A percentile compares a stretch with the other conserved stretches of the same genome.
Evolutionary conservation across 2,797 vertebrate genomes (phyloP).

Genomic region (Enteromius afrohamiltoni): DNA sequence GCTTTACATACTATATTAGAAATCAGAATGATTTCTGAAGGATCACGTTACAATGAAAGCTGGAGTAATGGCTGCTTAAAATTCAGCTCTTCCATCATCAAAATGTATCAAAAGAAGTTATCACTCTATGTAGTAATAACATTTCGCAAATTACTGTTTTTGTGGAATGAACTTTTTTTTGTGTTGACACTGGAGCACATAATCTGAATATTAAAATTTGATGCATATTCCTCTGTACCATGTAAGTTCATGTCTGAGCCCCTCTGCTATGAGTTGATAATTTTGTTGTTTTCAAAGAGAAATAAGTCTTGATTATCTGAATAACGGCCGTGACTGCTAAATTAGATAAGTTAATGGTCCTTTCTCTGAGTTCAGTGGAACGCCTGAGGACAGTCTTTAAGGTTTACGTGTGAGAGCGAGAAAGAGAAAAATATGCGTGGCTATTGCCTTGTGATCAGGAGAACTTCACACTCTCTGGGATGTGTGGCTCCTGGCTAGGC

Average conservation of each 20-base stretch:
- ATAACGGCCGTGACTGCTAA: conserved; percentile 21
- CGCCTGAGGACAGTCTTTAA: conserved; percentile 32
- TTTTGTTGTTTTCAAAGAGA: conserved; percentile 24
- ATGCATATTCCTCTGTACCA: not conserved
- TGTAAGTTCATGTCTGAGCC: not conserved
- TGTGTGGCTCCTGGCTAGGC: conserved; percentile 61
- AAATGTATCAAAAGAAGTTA: not conserved
- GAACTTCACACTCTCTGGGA: conserved; percentile 43
- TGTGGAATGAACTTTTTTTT: not conserved
- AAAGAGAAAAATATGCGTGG: conserved; percentile 44
- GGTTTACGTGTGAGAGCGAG: conserved; percentile 5
- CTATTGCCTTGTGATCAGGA: conserved; percentile 50
- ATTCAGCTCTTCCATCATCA: not conserved
- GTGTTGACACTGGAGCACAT: not conserved
- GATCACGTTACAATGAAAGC: not conserved
- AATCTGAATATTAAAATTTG: conserved; percentile 7
- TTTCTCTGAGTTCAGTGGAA: conserved; percentile 16
- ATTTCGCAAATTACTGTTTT: not conserved
- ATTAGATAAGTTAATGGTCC: conserved; percentile 34
- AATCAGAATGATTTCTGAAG: not conserved
- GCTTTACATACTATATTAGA: not conserved
- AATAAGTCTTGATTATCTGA: conserved; percentile 35
- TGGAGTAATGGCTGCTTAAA: not conserved
- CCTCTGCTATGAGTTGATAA: not conserved
- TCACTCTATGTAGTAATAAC: not conserved